phyloP scores from a whole-genome alignment of 2,888 invertebrate genomes.

The Rhodophaea formosa region DNA sequence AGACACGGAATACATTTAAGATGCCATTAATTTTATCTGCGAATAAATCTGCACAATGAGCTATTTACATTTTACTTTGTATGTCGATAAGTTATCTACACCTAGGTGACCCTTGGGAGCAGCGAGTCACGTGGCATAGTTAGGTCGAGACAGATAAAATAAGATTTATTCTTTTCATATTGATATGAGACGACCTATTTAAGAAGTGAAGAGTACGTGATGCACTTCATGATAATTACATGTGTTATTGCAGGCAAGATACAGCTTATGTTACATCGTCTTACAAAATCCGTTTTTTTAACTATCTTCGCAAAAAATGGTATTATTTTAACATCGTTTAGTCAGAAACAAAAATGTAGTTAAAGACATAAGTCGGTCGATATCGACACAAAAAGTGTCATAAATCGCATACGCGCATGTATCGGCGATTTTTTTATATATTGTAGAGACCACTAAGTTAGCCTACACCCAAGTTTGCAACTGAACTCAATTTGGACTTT shows the following conservation, averaged over 20 bases:
- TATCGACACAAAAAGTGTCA: too few relatives aligned
- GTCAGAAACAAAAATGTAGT: too few relatives aligned
- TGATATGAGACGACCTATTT: background rate
- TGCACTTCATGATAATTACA: background rate
- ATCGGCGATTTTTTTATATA: too few relatives aligned
- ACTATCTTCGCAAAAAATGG: too few relatives aligned
- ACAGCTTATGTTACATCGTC: background rate
- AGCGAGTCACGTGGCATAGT: constrained; percentile 6
- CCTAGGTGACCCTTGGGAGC: constrained; percentile 10
- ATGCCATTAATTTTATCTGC: constrained; percentile 1
- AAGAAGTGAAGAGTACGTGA: background rate
- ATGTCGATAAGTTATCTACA: constrained; percentile 12
- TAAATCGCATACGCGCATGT: too few relatives aligned
- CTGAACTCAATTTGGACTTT: too few relatives aligned
- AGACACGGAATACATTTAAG: constrained; percentile 23
- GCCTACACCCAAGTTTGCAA: too few relatives aligned
- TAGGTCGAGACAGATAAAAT: constrained; percentile 16
- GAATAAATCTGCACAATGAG: background rate
- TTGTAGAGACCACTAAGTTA: too few relatives aligned
- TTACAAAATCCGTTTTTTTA: too few relatives aligned
- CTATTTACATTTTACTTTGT: constrained; percentile 5
- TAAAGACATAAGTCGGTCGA: too few relatives aligned
- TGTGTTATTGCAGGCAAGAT: background rate
- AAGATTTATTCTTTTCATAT: constrained; percentile 12
- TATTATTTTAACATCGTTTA: too few relatives aligned